Conservation (phyloP, 2,888 invertebrate species). For the Nematopogon swammerdamellus region DNA sequence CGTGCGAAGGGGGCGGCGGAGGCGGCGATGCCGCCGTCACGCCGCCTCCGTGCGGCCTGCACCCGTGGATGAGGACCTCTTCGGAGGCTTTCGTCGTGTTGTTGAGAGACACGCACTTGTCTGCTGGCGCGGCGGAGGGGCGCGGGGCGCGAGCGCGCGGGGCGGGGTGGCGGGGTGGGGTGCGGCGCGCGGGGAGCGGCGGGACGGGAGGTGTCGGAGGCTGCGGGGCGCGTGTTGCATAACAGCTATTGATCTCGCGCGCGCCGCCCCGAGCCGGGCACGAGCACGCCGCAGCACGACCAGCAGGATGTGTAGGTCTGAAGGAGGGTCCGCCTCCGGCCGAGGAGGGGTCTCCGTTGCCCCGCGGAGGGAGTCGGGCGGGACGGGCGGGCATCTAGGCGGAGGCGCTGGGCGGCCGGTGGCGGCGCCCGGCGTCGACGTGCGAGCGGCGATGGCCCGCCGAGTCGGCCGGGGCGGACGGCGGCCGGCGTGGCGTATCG, state of each 20-base stretch:
- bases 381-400: slow-evolving; percentile 19
- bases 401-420: no score
- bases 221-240: background rate
- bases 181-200: background rate
- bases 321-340: slow-evolving; percentile 18
- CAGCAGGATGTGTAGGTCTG: background rate
- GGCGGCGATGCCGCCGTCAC: no score
- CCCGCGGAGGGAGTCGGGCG: slow-evolving; percentile 20
- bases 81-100: no score
- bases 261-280: background rate
- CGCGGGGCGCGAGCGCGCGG: background rate
- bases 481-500: slow-evolving; percentile 26
- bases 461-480: slow-evolving; percentile 26
- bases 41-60: no score
- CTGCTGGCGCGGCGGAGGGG: no score
- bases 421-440: slow-evolving; percentile 17
- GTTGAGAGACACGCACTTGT: no score
- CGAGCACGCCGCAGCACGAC: background rate
- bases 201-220: background rate
- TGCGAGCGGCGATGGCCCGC: slow-evolving; percentile 24
- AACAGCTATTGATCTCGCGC: background rate
- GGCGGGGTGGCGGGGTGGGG: background rate
- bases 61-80: no score
- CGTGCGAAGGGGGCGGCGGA: background rate
- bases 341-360: slow-evolving; percentile 26